Percentiles rank a stretch among this genome's conserved stretches.
Evolutionary conservation across 2,113 vertebrate genomes (phyloP).

Genomic region (Sander vitreus): DNA sequence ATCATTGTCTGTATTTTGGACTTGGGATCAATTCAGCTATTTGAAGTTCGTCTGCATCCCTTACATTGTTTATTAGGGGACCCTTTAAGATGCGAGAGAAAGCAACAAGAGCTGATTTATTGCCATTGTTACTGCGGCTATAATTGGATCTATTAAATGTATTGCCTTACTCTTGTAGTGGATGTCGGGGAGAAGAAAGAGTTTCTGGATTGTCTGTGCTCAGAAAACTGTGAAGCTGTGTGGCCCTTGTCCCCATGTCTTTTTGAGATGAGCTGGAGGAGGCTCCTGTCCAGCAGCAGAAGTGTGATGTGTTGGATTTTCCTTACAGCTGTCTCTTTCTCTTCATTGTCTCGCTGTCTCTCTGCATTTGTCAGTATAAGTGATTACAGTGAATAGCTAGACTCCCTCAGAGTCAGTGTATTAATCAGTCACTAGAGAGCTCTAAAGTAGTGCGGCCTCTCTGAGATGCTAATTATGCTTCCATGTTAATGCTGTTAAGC

Average conservation of each 20-base stretch:
- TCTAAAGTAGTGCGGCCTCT: not conserved
- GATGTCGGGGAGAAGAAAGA: conserved; percentile 2
- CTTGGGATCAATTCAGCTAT: conserved; percentile 3
- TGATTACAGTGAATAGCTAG: conserved; percentile 5
- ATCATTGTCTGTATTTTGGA: conserved; percentile 8
- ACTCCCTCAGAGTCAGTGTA: not conserved
- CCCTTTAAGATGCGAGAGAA: conserved; percentile 24
- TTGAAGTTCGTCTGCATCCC: conserved; percentile 32
- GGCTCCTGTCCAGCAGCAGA: conserved; percentile 1
- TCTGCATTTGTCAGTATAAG: conserved; percentile 11
- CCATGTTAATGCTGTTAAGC: not conserved
- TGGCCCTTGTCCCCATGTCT: conserved; percentile 16
- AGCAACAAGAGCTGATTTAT: conserved; percentile 58
- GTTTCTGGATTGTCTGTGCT: conserved; percentile 8
- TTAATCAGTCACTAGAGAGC: conserved; percentile 33
- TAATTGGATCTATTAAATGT: conserved; percentile 58
- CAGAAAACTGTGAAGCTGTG: conserved; percentile 24
- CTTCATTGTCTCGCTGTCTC: conserved; percentile 3
- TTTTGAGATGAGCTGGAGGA: conserved; percentile 20
- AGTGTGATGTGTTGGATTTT: conserved; percentile 21
- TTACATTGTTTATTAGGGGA: conserved; percentile 30
- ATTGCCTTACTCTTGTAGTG: conserved; percentile 32
- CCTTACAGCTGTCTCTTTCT: conserved; percentile 8
- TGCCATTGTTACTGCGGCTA: conserved; percentile 42
- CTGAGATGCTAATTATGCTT: conserved; percentile 33